Percentiles rank a stretch among this genome's conserved stretches.
Conservation (phyloP, 2,888 invertebrate genomes). For the Euproctis similis region DNA sequence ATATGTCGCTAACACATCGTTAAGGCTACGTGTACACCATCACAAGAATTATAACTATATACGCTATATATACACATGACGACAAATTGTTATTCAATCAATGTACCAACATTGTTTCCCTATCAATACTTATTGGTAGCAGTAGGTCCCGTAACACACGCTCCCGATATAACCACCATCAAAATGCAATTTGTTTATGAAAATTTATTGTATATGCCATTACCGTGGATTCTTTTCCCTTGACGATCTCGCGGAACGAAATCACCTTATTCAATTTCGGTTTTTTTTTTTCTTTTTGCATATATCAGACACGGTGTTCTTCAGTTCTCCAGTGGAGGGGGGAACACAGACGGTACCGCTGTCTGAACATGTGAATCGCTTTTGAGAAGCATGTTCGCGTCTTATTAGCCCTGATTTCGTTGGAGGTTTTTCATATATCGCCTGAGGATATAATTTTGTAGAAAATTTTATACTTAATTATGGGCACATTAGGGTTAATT, state of each 20-base stretch:
- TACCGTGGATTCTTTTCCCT: constrained; percentile 73
- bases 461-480: too few relatives aligned
- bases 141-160: too few relatives aligned
- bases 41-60: constrained; percentile 55
- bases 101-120: constrained; percentile 71
- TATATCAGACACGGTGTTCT: constrained; percentile 69
- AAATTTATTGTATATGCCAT: constrained; percentile 76
- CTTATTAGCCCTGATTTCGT: constrained; percentile 71
- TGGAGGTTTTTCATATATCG: constrained; percentile 62
- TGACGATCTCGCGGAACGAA: constrained; percentile 68
- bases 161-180: constrained; percentile 67
- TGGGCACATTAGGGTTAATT: too few relatives aligned
- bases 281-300: constrained; percentile 74
- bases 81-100: constrained; percentile 74
- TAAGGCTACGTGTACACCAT: constrained; percentile 59
- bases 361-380: constrained; percentile 73
- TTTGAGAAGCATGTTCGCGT: constrained; percentile 66
- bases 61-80: constrained; percentile 39
- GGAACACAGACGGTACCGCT: constrained; percentile 58
- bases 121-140: constrained; percentile 73
- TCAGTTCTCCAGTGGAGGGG: too few relatives aligned
- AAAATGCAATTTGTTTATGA: constrained; percentile 76
- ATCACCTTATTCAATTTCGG: constrained; percentile 77
- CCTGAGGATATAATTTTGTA: constrained; percentile 27
- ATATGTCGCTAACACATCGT: constrained; percentile 51